Conservation (phyloP, 2,113 vertebrate genomes). For the Apodemus sylvaticus region DNA sequence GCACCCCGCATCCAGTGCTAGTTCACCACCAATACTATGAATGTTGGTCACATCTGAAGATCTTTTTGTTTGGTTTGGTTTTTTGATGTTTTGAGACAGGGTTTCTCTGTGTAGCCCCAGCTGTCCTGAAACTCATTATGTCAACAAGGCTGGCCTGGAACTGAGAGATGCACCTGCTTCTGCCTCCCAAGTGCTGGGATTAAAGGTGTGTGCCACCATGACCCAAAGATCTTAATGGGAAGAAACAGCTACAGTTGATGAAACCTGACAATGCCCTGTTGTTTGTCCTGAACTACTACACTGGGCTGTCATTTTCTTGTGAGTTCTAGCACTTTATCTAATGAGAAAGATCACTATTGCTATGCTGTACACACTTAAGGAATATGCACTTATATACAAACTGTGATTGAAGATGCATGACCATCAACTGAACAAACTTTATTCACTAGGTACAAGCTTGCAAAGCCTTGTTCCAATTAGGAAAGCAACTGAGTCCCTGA, state of each 20-base stretch:
- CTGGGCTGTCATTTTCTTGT: neutral
- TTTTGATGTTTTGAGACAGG: neutral
- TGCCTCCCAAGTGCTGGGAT: neutral
- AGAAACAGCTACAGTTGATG: slow-evolving; percentile 34
- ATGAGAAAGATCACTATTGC: neutral
- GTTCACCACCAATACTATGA: slow-evolving; percentile 64
- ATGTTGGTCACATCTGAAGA: slow-evolving; percentile 72
- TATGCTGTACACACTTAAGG: neutral
- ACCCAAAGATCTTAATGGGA: slow-evolving; percentile 68
- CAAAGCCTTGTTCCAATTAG: neutral
- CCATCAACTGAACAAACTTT: neutral
- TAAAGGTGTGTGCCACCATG: neutral
- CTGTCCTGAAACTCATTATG: neutral
- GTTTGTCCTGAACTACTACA: slow-evolving; percentile 30
- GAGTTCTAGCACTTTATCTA: neutral
- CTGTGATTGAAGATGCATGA: neutral
- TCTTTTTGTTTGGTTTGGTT: neutral
- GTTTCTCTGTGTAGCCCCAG: neutral
- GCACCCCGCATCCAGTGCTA: slow-evolving; percentile 78
- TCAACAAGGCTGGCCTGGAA: neutral
- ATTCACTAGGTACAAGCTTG: neutral
- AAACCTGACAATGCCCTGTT: neutral
- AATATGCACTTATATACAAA: neutral
- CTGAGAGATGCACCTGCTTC: neutral
- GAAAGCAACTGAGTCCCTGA: neutral